phyloP scores from a whole-genome alignment of 2,113 vertebrate species.

The Perccottus glenii region DNA sequence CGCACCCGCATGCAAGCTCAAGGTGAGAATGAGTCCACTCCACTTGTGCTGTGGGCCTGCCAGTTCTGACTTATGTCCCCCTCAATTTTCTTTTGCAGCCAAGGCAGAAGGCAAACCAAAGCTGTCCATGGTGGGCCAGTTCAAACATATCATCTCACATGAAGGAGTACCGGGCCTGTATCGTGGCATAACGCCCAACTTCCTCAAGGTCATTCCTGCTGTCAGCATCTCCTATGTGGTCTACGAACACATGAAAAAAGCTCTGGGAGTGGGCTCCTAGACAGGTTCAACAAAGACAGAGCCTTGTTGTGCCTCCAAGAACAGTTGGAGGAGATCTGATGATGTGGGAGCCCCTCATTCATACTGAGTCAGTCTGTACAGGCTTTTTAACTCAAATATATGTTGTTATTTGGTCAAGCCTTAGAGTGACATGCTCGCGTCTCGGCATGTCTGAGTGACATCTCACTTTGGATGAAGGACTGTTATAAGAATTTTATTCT shows the following conservation, averaged over 20 bases:
- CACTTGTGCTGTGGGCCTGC: neutral
- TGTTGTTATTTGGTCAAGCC: too few relatives aligned
- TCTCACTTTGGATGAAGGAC: too few relatives aligned
- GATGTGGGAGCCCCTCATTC: too few relatives aligned
- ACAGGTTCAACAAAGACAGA: neutral
- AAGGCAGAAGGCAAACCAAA: slow-evolving; percentile 81
- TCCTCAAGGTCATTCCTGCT: slow-evolving; percentile 94
- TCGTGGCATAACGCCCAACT: slow-evolving; percentile 92
- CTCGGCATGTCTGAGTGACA: too few relatives aligned
- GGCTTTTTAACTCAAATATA: too few relatives aligned
- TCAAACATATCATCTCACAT: slow-evolving; percentile 86
- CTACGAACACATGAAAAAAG: slow-evolving; percentile 93
- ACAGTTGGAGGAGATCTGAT: too few relatives aligned
- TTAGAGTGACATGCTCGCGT: too few relatives aligned
- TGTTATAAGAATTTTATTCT: too few relatives aligned
- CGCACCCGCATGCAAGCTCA: slow-evolving; percentile 95
- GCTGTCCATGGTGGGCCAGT: slow-evolving; percentile 88
- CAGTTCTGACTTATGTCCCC: slow-evolving; percentile 7
- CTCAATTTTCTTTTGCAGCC: slow-evolving; percentile 67
- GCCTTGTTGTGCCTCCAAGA: neutral
- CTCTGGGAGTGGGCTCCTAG: slow-evolving; percentile 81
- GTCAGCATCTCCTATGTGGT: slow-evolving; percentile 97
- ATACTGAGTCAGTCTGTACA: too few relatives aligned
- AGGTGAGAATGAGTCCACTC: slow-evolving; percentile 72
- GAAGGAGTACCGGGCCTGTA: slow-evolving; percentile 91